Percentiles rank a stretch among this genome's conserved stretches.
phyloP scores from a whole-genome alignment of 2,888 invertebrate genomes.

The Bombylius discolor region DNA sequence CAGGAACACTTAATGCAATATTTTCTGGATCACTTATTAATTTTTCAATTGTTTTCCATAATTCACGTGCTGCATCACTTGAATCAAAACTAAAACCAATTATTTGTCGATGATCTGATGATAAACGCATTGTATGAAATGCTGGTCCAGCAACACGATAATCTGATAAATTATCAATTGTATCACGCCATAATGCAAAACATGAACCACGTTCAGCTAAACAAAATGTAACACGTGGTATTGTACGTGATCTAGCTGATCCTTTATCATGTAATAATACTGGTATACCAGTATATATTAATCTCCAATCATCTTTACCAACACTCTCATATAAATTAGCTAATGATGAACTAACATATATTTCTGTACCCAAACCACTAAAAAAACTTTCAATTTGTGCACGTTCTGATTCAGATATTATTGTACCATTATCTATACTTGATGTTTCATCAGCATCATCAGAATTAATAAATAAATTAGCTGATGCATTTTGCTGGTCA shows the following conservation, averaged over 20 bases:
- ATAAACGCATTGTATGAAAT: conserved; percentile 72
- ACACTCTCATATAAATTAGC: conserved; percentile 57
- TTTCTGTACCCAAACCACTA: conserved; percentile 62
- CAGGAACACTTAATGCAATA: conserved; percentile 59
- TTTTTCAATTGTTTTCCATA: conserved; percentile 54
- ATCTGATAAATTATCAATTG: conserved; percentile 62
- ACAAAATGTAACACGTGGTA: conserved; percentile 54
- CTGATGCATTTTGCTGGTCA: conserved; percentile 27
- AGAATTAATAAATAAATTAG: conserved; percentile 29
- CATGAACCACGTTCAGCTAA: conserved; percentile 68
- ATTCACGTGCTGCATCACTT: conserved; percentile 53
- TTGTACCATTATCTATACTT: conserved; percentile 33
- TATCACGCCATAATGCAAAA: conserved; percentile 69
- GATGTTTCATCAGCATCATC: conserved; percentile 32
- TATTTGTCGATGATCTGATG: conserved; percentile 59
- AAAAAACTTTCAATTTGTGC: conserved; percentile 61
- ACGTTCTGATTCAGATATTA: conserved; percentile 49
- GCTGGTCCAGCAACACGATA: conserved; percentile 58
- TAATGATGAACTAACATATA: conserved; percentile 61
- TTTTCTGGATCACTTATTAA: conserved; percentile 66
- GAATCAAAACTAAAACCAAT: conserved; percentile 72
- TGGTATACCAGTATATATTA: conserved; percentile 66
- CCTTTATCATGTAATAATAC: conserved; percentile 65
- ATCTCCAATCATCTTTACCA: conserved; percentile 51
- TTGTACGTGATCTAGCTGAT: conserved; percentile 53